Base-by-base conservation (phyloP, 1,140 invertebrate genomes). In the Lasioglossum baleicum region DNA sequence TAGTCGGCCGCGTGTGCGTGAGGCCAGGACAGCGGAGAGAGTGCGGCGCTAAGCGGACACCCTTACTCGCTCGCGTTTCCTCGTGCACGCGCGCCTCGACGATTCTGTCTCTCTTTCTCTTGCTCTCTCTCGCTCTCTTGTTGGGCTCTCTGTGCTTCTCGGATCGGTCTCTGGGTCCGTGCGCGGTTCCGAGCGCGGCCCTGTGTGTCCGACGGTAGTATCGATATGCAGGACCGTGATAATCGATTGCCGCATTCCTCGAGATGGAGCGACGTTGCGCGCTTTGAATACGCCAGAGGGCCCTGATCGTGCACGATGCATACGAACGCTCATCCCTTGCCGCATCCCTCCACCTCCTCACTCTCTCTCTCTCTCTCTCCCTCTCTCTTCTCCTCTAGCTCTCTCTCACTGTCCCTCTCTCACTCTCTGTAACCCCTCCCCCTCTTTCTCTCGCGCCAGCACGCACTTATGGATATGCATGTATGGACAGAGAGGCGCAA, bases 241-340 rank as follows among this genome's bases (percentile, higher is more conserved):
- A 90, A 92, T 92, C 91, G 91, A 92, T 91, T 88, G 89, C 75
- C 87, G 85, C 89, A 91, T 92, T 91, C 89, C 90, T 91, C 89
- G 86, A 91, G 89, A 91, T 87, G 89, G 70, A 89, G 83, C 84
- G 87, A 89, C 82, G 87, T 72, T 87, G 89, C 86, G 87, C 87
- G 85, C 89, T 90, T 90, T 90, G 87, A 91, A 91, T 90, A 90
- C 86, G 85, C 87, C 86, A 82, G 82, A 82, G 84, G 84, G 82
- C 64, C 58, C 78, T 61, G 84, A 78, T 87, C 83, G 81, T 75
- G 83, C 85, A 83, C 83, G 76, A 76, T 77, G 84, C 82, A 86
- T 88, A 87, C 83, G 86, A 83, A 80, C 86, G 82, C 70, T 81
- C 76, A 40, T 80, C 72, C 75, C 58, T 63, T 78, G 60, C 35